Conservation (phyloP, 2,888 invertebrate genomes). For the Xanthorhoe designata region DNA sequence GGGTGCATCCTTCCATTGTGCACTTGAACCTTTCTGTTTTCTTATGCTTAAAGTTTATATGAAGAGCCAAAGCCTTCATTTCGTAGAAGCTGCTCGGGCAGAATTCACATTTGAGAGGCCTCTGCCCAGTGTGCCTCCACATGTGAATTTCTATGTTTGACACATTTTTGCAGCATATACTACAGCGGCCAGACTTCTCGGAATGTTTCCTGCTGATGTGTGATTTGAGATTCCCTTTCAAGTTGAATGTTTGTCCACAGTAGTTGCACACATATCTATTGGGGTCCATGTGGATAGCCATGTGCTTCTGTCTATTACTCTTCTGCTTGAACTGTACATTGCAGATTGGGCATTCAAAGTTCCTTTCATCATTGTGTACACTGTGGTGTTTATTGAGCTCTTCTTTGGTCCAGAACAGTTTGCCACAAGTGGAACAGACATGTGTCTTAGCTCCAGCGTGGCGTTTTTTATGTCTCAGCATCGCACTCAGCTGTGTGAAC, state of each 20-base stretch:
- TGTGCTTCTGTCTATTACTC: conserved; percentile 80
- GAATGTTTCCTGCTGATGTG: conserved; percentile 83
- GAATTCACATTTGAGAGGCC: conserved; percentile 70
- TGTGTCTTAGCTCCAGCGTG: conserved; percentile 65
- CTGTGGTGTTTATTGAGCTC: conserved; percentile 64
- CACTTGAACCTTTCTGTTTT: conserved; percentile 69
- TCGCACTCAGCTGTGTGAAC: conserved; percentile 67
- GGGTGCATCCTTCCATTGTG: conserved; percentile 59
- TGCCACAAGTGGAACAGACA: conserved; percentile 63
- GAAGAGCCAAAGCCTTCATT: conserved; percentile 67
- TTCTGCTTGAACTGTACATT: conserved; percentile 78
- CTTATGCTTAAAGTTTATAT: conserved; percentile 71
- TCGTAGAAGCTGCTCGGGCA: conserved; percentile 70
- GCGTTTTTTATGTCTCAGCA: conserved; percentile 63
- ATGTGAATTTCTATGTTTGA: conserved; percentile 83
- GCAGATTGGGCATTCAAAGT: conserved; percentile 70
- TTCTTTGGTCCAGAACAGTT: conserved; percentile 69
- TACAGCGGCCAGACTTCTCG: conserved; percentile 82
- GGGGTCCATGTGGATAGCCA: conserved; percentile 65
- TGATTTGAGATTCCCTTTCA: conserved; percentile 79
- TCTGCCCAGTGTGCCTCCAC: conserved; percentile 83
- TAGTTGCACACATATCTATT: conserved; percentile 69
- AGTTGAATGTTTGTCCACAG: conserved; percentile 72
- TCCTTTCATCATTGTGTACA: conserved; percentile 67
- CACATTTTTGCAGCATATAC: conserved; percentile 78